Percentiles rank a stretch among this genome's conserved stretches.
Evolutionary conservation across 37 sponge, comb jelly and placozoan species (phyloP).

Genomic region (Crambe crambe): DNA sequence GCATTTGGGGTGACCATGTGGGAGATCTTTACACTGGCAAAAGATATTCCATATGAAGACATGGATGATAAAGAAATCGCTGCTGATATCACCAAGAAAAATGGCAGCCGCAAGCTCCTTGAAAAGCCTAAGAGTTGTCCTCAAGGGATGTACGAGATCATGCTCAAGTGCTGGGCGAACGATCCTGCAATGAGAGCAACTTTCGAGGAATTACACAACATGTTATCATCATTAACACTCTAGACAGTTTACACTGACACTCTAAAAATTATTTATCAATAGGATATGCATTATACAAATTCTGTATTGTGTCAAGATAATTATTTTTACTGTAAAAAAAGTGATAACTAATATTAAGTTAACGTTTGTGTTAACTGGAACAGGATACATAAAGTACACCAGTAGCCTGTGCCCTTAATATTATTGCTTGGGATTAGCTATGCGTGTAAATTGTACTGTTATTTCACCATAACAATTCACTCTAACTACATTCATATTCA

Average conservation of each 20-base stretch:
- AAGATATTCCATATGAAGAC: conserved; percentile 71
- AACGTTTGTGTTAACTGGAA: too few relatives aligned
- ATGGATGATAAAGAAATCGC: conserved; percentile 74
- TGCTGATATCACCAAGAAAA: conserved; percentile 53
- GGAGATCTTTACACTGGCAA: conserved; percentile 78
- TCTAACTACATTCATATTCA: too few relatives aligned
- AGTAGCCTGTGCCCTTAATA: too few relatives aligned
- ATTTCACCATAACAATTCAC: too few relatives aligned
- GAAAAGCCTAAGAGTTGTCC: conserved; percentile 49
- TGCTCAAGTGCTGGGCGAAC: conserved; percentile 72
- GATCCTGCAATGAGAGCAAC: conserved; percentile 43
- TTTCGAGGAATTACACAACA: conserved; percentile 48
- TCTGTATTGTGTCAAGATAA: not conserved
- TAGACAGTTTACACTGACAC: not conserved
- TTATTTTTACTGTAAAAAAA: not conserved
- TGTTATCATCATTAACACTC: not conserved
- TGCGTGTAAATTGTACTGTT: too few relatives aligned
- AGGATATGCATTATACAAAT: not conserved
- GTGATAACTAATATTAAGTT: too few relatives aligned
- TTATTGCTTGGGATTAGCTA: too few relatives aligned
- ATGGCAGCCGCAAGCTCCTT: conserved; percentile 9
- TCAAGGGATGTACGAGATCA: conserved; percentile 47
- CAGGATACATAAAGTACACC: too few relatives aligned
- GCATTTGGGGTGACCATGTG: conserved; percentile 84
- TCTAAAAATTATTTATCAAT: too few relatives aligned